Conservation (phyloP, 1,140 invertebrate genomes). For the Drosophila navojoa region DNA sequence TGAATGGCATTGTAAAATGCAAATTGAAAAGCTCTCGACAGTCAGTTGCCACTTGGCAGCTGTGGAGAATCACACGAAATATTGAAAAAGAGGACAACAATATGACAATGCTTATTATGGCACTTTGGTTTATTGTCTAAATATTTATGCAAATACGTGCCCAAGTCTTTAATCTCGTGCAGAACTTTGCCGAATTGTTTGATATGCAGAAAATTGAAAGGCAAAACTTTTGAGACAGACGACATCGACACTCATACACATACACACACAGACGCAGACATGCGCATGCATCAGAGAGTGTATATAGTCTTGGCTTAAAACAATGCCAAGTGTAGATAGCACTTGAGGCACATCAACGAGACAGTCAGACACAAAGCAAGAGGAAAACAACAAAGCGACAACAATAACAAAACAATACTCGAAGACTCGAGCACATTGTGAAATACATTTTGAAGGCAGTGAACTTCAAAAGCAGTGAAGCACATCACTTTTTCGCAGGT, state of each 20-base stretch:
- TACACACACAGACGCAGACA: conserved; percentile 2
- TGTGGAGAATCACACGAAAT: conserved; percentile 61
- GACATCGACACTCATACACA: conserved; percentile 26
- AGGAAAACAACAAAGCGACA: conserved; percentile 54
- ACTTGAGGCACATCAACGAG: conserved; percentile 47
- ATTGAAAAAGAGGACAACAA: conserved; percentile 28
- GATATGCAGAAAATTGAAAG: conserved; percentile 84
- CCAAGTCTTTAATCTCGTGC: conserved; percentile 71
- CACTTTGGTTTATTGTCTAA: conserved; percentile 57
- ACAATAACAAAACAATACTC: conserved; percentile 31
- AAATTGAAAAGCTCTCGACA: conserved; percentile 55
- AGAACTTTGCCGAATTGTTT: conserved; percentile 70
- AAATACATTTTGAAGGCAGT: conserved; percentile 85
- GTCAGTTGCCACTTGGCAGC: conserved; percentile 46
- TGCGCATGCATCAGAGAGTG: background rate
- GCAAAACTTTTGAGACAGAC: conserved; percentile 65
- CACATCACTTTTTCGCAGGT: conserved; percentile 71
- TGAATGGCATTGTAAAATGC: conserved; percentile 55
- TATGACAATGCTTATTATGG: conserved; percentile 29
- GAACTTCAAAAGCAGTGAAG: conserved; percentile 82
- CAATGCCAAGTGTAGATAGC: conserved; percentile 58
- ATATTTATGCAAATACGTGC: conserved; percentile 80
- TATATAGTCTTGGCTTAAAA: conserved; percentile 53
- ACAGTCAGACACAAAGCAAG: conserved; percentile 25
- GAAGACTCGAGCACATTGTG: conserved; percentile 84